A percentile compares a stretch with the other conserved stretches of the same genome.
These are phyloP conservation scores for Paracanthobrama guichenoti DNA, from an alignment of 2,113 vertebrate species.

Conservation along the genomic window DNA sequence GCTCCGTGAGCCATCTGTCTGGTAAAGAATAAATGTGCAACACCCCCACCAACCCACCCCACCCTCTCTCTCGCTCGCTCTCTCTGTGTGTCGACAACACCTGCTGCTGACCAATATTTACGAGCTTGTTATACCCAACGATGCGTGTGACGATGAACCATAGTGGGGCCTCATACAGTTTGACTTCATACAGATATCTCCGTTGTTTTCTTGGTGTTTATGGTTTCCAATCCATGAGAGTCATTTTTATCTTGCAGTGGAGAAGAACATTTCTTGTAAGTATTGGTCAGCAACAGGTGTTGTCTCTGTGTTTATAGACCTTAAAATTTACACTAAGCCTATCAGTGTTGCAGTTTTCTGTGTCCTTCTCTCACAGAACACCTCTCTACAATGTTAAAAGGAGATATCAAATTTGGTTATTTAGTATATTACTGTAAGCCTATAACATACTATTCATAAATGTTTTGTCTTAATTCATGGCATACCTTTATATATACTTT, in stretches of 20 bases:
- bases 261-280: no score
- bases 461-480: not conserved
- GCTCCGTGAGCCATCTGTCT: not conserved
- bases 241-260: not conserved
- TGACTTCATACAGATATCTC: not conserved
- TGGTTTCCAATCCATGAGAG: no score
- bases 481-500: not conserved
- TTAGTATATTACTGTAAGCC: not conserved
- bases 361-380: not conserved
- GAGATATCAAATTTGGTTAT: not conserved
- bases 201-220: no score
- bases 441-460: not conserved
- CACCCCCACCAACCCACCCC: no score
- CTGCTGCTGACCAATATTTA: conserved; percentile 6
- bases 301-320: not conserved
- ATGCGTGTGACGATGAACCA: not conserved
- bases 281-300: no score
- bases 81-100: not conserved
- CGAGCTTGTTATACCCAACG: not conserved
- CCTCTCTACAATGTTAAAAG: not conserved
- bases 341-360: not conserved
- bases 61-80: not conserved
- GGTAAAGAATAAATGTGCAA: not conserved
- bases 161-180: not conserved
- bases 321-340: not conserved